Conservation (phyloP, 1,140 invertebrate genomes). For the Halictus rubicundus region DNA sequence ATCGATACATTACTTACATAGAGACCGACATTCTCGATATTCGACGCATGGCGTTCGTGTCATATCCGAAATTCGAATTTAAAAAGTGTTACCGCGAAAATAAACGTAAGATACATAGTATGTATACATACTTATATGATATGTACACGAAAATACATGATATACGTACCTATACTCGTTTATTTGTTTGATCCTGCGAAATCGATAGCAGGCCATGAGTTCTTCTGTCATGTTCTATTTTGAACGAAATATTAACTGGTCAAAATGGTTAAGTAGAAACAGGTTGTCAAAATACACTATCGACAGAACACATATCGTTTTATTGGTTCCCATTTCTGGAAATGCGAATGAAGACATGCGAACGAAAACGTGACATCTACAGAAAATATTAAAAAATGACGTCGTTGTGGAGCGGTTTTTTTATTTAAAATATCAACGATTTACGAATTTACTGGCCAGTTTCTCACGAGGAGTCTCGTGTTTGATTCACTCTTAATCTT, state of each 20-base stretch:
- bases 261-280: slow-evolving; percentile 38
- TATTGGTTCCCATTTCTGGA: not conserved
- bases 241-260: not conserved
- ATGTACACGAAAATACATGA: too few species aligned
- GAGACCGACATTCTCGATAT: too few species aligned
- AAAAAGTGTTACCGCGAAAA: not conserved
- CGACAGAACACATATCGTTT: not conserved
- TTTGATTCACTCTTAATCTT: not conserved
- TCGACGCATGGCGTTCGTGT: too few species aligned
- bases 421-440: not conserved
- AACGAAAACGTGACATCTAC: not conserved
- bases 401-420: not conserved
- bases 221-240: not conserved
- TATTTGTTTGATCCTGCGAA: not conserved
- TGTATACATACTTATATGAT: too few species aligned
- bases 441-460: too few species aligned
- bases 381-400: not conserved
- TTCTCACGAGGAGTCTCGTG: too few species aligned
- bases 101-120: not conserved
- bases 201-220: not conserved
- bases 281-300: not conserved
- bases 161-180: not conserved
- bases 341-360: not conserved
- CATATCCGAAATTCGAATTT: slow-evolving; percentile 28
- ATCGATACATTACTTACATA: too few species aligned